Evolutionary conservation across 2,888 invertebrate species (phyloP), one percentile per base, ranked within the genome.

Genomic region (Drosophila silvestris): DNA sequence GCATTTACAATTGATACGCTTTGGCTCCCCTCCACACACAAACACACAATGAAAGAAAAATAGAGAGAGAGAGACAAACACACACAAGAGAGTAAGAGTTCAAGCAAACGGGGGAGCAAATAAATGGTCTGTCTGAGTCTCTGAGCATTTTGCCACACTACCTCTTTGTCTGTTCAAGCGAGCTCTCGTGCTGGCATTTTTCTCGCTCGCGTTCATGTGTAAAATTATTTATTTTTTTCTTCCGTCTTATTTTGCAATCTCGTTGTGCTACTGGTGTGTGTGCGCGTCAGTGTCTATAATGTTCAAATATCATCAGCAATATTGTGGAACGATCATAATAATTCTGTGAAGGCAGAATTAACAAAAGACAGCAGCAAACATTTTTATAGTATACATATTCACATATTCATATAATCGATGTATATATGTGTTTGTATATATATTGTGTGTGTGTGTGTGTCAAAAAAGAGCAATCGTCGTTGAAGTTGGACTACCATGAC

Each of bases 391-490:
- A 85, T 90, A 90, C 85, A 87, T 80, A 81, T 54, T 53, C 33
- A 53, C 56, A 26, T 81, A 81, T 85, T 87, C 90, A 89, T 82
- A 88, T 89, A 89, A 86, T 84, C 87, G 71, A 89, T 88, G 89
- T 83, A 77, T 74, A 74, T 70, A 68, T 68, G 53, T 59, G 62
- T 57, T 32, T 56, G 37, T 57, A 2, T 47, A 26, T 47, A 39
- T 62, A 19, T 33, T 33, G 35, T 35, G 35, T 14, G 1, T 33
- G 35, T 12, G 1, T 71, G 70, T 69, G 74, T 68, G 72, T 79
- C 65, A 69, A 58, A 70, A 79, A 87, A 86, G 87, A 89, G 85
- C 80, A 84, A 67, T 82, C 77, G 74, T 71, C 77, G 77, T 74
- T 71, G 72, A 87, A 77, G 90, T 87, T 78, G 66, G 76, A 78